Evolutionary conservation across 2,888 invertebrate species (phyloP).

Genomic region (Tineola bisselliella): DNA sequence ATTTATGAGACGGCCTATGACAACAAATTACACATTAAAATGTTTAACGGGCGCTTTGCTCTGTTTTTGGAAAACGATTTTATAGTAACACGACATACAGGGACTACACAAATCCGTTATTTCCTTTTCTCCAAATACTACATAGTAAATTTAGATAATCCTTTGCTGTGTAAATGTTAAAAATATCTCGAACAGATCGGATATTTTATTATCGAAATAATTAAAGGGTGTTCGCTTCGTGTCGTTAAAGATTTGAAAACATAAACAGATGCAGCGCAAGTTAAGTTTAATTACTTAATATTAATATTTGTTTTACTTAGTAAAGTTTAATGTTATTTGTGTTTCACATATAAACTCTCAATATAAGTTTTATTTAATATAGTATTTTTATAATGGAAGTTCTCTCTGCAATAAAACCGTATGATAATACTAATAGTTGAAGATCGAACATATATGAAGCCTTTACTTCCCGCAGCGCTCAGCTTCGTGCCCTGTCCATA

Average conservation of each 20-base stretch:
- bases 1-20: conserved; percentile 12
- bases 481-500: conserved; percentile 40
- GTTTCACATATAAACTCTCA: too few relatives aligned
- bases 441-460: conserved; percentile 25
- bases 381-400: neutral
- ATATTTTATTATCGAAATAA: neutral
- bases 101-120: conserved; percentile 8
- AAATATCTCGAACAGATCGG: neutral
- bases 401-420: conserved; percentile 14
- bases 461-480: conserved; percentile 47
- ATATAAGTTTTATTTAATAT: too few relatives aligned
- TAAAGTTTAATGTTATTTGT: too few relatives aligned
- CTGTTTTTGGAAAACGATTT: neutral
- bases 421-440: conserved; percentile 42
- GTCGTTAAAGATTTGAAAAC: neutral
- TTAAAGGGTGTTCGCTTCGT: neutral
- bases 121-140: neutral
- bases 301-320: neutral
- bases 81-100: neutral
- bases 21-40: conserved; percentile 14
- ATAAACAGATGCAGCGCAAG: neutral
- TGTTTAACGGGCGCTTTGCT: neutral
- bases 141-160: conserved; percentile 8
- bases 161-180: conserved; percentile 7
- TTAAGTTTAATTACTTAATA: neutral